Percentiles rank a stretch among this genome's conserved stretches.
Conservation (phyloP, 2,888 invertebrate species). For the Amphipyra tragopoginis region DNA sequence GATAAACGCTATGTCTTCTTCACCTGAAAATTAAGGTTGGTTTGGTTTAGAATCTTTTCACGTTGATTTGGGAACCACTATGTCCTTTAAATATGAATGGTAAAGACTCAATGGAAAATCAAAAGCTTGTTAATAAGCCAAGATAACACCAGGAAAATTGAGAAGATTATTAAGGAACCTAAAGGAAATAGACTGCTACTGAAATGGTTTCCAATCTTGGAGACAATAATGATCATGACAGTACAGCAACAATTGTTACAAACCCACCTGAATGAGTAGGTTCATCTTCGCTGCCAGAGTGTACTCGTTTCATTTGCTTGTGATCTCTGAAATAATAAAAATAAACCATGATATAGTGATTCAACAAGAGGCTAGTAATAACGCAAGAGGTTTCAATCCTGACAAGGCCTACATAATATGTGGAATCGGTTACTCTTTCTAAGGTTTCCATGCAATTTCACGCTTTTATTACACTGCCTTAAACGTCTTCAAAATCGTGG, state of each 20-base stretch:
- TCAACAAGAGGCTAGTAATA: too few relatives aligned
- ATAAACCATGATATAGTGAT: neutral
- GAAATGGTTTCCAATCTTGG: too few relatives aligned
- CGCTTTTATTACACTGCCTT: constrained; percentile 53
- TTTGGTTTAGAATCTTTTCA: neutral
- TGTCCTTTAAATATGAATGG: too few relatives aligned
- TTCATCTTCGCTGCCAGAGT: constrained; percentile 94
- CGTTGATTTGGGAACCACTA: neutral
- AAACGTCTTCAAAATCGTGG: constrained; percentile 41
- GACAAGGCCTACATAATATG: too few relatives aligned
- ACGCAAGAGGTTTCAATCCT: too few relatives aligned
- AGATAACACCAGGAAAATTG: too few relatives aligned
- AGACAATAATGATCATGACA: too few relatives aligned
- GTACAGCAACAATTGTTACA: too few relatives aligned
- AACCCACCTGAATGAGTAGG: constrained; percentile 93
- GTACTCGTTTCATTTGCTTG: constrained; percentile 94
- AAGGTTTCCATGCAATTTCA: constrained; percentile 53
- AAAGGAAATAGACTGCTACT: too few relatives aligned
- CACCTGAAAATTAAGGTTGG: constrained; percentile 83
- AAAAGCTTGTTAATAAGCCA: too few relatives aligned
- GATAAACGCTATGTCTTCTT: constrained; percentile 95
- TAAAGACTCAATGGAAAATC: too few relatives aligned
- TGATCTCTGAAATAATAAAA: constrained; percentile 92
- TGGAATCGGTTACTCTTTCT: constrained; percentile 16
- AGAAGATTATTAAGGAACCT: too few relatives aligned